phyloP scores from a whole-genome alignment of 2,888 invertebrate genomes.

The Melanostoma mellinum region DNA sequence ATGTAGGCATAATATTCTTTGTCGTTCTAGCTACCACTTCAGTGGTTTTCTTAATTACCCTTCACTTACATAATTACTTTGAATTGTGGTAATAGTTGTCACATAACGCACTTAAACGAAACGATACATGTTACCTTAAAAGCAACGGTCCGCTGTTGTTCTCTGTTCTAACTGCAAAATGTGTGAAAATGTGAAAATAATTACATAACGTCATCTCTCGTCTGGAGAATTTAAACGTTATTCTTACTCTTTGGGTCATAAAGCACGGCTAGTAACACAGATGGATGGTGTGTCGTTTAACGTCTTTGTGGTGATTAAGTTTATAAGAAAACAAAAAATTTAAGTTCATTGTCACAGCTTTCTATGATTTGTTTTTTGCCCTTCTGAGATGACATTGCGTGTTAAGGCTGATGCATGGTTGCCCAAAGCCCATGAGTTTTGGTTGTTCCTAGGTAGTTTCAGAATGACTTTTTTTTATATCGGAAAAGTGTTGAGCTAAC shows the following conservation, averaged over 20 bases:
- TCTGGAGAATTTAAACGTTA: slow-evolving; percentile 17
- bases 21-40: not conserved
- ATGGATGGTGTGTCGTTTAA: slow-evolving; percentile 36
- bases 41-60: slow-evolving; percentile 46
- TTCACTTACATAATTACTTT: slow-evolving; percentile 55
- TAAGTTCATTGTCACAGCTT: not conserved
- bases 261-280: slow-evolving; percentile 36
- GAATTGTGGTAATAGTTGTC: slow-evolving; percentile 53
- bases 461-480: too few relatives aligned
- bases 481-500: too few relatives aligned
- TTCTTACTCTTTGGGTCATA: slow-evolving; percentile 51
- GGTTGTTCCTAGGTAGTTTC: too few relatives aligned
- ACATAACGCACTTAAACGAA: slow-evolving; percentile 64
- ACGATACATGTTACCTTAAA: slow-evolving; percentile 62
- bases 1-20: slow-evolving; percentile 6
- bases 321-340: not conserved
- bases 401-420: too few relatives aligned
- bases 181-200: slow-evolving; percentile 63
- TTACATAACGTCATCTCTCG: slow-evolving; percentile 52
- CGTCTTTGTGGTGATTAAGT: slow-evolving; percentile 45
- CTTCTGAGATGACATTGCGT: too few relatives aligned
- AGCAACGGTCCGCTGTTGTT: slow-evolving; percentile 7
- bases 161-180: slow-evolving; percentile 60
- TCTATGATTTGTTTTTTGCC: not conserved
- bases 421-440: too few relatives aligned